Conservation (phyloP, 2,113 vertebrate genomes). For the Phasianus colchicus region DNA sequence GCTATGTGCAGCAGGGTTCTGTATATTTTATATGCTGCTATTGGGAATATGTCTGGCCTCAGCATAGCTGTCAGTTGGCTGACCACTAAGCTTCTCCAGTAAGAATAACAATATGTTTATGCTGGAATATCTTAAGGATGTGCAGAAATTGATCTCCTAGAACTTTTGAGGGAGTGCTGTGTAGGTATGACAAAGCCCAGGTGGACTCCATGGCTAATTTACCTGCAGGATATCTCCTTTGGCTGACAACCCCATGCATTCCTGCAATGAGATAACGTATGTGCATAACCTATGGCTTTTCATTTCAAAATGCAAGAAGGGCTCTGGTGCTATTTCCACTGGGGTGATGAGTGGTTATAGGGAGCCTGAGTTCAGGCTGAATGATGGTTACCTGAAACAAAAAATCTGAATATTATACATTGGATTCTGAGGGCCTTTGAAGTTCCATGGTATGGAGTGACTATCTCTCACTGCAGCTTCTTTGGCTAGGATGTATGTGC, state of each 20-base stretch:
- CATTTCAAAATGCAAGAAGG: neutral
- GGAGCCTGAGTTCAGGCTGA: neutral
- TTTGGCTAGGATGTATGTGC: fast-evolving
- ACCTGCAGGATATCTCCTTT: neutral
- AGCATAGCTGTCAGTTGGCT: neutral
- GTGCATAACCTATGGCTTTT: neutral
- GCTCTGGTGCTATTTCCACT: neutral
- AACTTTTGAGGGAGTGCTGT: neutral
- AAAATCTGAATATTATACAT: neutral
- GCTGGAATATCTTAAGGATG: neutral
- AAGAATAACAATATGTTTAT: neutral
- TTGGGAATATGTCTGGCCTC: neutral
- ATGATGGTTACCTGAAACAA: neutral
- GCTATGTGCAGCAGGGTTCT: neutral
- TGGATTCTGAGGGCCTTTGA: neutral
- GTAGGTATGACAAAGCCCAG: neutral
- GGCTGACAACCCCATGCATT: neutral
- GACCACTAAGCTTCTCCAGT: neutral
- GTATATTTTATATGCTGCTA: neutral
- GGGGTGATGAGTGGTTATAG: neutral
- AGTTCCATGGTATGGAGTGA: neutral
- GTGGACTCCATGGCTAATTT: neutral
- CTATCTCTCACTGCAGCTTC: neutral
- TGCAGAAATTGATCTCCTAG: neutral
- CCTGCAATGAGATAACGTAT: neutral